Conservation (phyloP, 2,113 vertebrate species). For the Boleophthalmus pectinirostris region DNA sequence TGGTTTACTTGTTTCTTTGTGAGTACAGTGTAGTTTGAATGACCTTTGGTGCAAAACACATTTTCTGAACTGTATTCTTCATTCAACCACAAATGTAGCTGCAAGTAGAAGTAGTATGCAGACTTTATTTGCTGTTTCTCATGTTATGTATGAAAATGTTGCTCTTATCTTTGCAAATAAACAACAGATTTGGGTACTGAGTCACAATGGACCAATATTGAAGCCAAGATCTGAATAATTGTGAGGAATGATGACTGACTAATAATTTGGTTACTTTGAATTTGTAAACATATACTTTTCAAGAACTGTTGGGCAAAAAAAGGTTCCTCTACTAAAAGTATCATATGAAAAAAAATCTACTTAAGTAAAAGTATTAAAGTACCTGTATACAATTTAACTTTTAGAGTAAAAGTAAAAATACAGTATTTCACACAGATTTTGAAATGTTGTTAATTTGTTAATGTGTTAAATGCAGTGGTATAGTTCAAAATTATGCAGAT, state of each 20-base stretch:
- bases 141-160: neutral
- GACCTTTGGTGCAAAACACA: constrained; percentile 39
- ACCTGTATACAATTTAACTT: too few relatives aligned
- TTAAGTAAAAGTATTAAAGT: too few relatives aligned
- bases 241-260: neutral
- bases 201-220: constrained; percentile 28
- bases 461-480: too few relatives aligned
- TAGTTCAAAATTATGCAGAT: too few relatives aligned
- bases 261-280: neutral
- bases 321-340: too few relatives aligned
- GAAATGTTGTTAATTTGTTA: too few relatives aligned
- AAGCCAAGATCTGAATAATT: neutral
- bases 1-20: constrained; percentile 35
- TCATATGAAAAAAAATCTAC: too few relatives aligned
- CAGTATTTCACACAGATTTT: too few relatives aligned
- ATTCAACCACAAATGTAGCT: constrained; percentile 51
- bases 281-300: constrained; percentile 9
- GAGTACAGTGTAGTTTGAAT: constrained; percentile 23
- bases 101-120: constrained; percentile 39
- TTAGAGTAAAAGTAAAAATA: too few relatives aligned
- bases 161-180: neutral
- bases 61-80: constrained; percentile 69
- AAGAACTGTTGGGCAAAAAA: constrained; percentile 15
- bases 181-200: constrained; percentile 6
- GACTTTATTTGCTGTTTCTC: constrained; percentile 43